Conservation (phyloP, 2,888 invertebrate genomes). For the Yponomeuta sedellus region DNA sequence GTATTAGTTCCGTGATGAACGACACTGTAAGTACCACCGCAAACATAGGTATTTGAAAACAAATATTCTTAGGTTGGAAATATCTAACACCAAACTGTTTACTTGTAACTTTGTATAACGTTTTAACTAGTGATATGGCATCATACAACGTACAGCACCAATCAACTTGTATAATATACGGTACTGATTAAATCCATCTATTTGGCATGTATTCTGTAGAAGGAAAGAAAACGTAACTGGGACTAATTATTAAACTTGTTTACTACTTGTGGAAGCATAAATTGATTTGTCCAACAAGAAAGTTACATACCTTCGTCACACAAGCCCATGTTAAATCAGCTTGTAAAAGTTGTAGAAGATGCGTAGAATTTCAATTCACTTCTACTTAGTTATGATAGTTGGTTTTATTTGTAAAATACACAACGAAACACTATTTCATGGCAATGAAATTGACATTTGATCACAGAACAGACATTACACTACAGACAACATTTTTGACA, state of each 20-base stretch:
- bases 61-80: neutral
- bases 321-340: constrained; percentile 47
- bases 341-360: neutral
- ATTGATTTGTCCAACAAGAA: constrained; percentile 21
- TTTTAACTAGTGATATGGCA: neutral
- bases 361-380: neutral
- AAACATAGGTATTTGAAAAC: constrained; percentile 7
- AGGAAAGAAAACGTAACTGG: neutral
- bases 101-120: neutral
- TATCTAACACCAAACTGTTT: neutral
- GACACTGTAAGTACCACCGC: constrained; percentile 5
- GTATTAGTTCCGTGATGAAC: constrained; percentile 46
- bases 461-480: no score
- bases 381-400: neutral
- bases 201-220: neutral
- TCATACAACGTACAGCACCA: neutral
- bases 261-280: constrained; percentile 34
- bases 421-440: constrained; percentile 13
- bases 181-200: neutral
- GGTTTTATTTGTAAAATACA: constrained; percentile 19
- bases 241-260: constrained; percentile 50
- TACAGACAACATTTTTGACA: no score
- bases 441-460: neutral
- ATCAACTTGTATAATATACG: neutral
- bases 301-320: constrained; percentile 62